Evolutionary conservation across 2,888 invertebrate species (phyloP).

Genomic region (Luperina testacea): DNA sequence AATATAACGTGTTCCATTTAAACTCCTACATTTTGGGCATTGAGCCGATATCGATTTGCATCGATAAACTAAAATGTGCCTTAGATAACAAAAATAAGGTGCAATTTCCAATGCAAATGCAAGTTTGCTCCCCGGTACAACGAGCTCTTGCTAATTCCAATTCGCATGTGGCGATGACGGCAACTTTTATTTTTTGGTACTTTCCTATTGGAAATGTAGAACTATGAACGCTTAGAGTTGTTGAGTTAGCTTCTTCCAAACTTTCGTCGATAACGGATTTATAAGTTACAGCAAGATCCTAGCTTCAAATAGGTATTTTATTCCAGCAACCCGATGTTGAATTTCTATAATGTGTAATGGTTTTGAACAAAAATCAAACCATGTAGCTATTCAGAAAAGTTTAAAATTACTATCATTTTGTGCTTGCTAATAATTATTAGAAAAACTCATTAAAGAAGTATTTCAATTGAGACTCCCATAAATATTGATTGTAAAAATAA

Average conservation of each 20-base stretch:
- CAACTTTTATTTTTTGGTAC: constrained; percentile 82
- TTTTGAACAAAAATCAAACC: constrained; percentile 3
- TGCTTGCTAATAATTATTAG: neutral
- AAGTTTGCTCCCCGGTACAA: constrained; percentile 73
- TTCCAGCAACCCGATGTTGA: constrained; percentile 7
- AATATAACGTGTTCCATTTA: constrained; percentile 66
- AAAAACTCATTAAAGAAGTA: neutral
- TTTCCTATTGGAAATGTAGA: constrained; percentile 73
- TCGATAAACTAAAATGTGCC: constrained; percentile 55
- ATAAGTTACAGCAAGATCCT: constrained; percentile 29
- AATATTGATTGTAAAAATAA: neutral
- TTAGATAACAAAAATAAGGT: constrained; percentile 65
- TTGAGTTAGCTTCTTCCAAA: constrained; percentile 43
- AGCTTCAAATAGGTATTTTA: constrained; percentile 38
- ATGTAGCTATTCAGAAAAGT: neutral
- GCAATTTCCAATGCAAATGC: constrained; percentile 70
- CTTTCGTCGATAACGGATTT: constrained; percentile 48
- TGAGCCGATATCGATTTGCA: constrained; percentile 60
- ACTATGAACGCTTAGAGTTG: constrained; percentile 66
- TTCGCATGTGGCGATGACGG: constrained; percentile 84
- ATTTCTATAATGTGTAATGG: neutral
- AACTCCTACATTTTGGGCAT: constrained; percentile 57
- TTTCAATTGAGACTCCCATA: neutral
- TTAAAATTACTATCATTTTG: neutral
- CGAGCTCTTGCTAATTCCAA: constrained; percentile 81